Percentiles rank a stretch among this genome's conserved stretches.
Evolutionary conservation across 2,797 vertebrate species (phyloP).

Genomic region (Protonibea diacanthus): DNA sequence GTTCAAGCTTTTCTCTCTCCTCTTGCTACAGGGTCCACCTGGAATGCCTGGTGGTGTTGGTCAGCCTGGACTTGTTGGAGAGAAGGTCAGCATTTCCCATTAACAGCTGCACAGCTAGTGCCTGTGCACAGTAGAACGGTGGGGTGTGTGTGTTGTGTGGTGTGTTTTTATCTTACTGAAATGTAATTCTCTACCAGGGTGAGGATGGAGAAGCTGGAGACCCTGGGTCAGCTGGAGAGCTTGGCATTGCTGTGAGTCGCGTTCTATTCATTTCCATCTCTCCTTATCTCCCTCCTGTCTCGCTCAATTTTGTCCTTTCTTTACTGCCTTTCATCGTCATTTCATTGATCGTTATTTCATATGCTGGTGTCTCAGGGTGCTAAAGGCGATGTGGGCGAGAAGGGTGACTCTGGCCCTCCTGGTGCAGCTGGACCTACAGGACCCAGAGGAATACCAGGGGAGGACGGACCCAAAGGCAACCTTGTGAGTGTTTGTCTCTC

Average conservation of each 20-base stretch:
- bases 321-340: constrained; percentile 4
- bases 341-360: constrained; percentile 27
- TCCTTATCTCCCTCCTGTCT: background rate
- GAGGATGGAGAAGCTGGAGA: constrained; percentile 92
- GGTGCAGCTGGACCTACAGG: constrained; percentile 92
- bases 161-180: constrained; percentile 18
- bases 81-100: constrained; percentile 88
- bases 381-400: constrained; percentile 92
- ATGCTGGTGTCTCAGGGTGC: constrained; percentile 82
- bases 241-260: constrained; percentile 87
- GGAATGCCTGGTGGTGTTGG: constrained; percentile 90
- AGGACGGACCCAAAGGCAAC: constrained; percentile 93
- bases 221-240: constrained; percentile 86
- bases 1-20: constrained; percentile 50
- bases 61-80: constrained; percentile 91
- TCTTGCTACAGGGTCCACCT: constrained; percentile 83
- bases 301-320: constrained; percentile 1
- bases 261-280: background rate
- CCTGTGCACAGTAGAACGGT: constrained; percentile 8
- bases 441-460: constrained; percentile 90
- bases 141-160: constrained; percentile 9
- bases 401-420: constrained; percentile 89
- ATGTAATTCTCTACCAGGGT: constrained; percentile 83
- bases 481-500: constrained; percentile 81
- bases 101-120: constrained; percentile 14